Conservation (phyloP, 2,888 invertebrate species). For the Aphrophora alni region DNA sequence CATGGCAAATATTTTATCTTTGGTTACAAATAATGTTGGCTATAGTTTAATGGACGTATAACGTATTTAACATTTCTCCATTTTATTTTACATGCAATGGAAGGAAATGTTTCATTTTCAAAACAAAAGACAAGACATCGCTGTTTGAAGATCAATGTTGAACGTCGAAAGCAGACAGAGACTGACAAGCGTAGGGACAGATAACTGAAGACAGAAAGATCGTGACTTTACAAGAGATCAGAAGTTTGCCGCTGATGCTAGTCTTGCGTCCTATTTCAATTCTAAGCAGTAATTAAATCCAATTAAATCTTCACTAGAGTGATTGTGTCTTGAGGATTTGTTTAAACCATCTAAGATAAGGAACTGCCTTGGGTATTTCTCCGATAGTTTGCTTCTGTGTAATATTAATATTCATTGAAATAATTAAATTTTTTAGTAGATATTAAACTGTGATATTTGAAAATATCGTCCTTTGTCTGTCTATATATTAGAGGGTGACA, state of each 20-base stretch:
- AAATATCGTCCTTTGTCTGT: too few relatives aligned
- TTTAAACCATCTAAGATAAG: background rate
- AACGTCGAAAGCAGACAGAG: background rate
- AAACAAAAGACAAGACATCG: background rate
- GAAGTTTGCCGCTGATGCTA: background rate
- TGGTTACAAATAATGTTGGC: too few relatives aligned
- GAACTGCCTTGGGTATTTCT: background rate
- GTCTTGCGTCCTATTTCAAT: background rate
- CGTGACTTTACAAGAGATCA: background rate
- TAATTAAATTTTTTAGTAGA: background rate
- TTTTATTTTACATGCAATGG: too few relatives aligned
- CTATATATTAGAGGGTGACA: too few relatives aligned
- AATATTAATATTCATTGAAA: background rate
- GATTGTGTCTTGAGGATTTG: conserved; percentile 1
- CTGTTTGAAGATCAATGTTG: background rate
- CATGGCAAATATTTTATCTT: too few relatives aligned
- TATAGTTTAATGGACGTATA: too few relatives aligned
- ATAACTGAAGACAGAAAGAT: background rate
- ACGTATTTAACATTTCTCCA: too few relatives aligned
- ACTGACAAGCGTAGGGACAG: background rate
- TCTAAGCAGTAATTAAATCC: background rate
- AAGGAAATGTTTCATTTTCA: background rate
- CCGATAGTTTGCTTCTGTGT: background rate
- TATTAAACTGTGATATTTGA: too few relatives aligned
- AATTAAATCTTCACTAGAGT: background rate